Base-by-base conservation (phyloP, 1,140 invertebrate genomes). In the Brachionus calyciflorus region DNA sequence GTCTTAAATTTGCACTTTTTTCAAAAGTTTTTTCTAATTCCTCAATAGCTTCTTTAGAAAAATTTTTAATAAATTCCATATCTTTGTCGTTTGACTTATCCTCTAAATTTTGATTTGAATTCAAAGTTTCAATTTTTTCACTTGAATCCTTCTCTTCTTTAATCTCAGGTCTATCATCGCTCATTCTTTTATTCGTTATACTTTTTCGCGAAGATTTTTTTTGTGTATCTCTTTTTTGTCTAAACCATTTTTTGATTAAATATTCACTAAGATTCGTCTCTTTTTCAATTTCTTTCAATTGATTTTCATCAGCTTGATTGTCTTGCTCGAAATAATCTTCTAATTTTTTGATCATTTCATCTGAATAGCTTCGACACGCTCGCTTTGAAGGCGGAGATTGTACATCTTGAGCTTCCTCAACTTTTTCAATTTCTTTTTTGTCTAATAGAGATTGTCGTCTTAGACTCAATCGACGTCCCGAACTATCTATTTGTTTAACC, bases 211-310 rank as follows among this genome's bases (percentile, higher is more conserved):
- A 12, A 9, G 12, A 41, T 51, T 40, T 9, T 12, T 24, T 24
- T 33, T 40, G 9, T n/a, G 33, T 44, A 21, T 65, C 60, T 24
- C 33, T 17, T 44, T 65, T 65, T 14, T 30, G 21, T 65, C 44
- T 65, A 26, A 65, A 65, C 60, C 60, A 65, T 65, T 41, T 44
- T 65, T 65, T 65, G 17, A 65, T 26, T 24, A 44, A 44, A 41
- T 65, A 44, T 17, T 65, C 60, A n/a, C 40, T 65, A 21, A 65
- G 24, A 10, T 44, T 44, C 19, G 60, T 65, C 37, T 65, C 37
- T 65, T 44, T 65, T 44, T 44, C 40, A 12, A 65, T 44, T n/a
- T 26, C 14, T 6, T 41, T 28, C 10, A 65, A 10, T 44, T 37
- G 21, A 12, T 17, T 26, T 14, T 65, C 37, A 10, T 65, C 60